These are phyloP conservation scores for Pseudoips prasinana DNA, from an alignment of 2,888 invertebrate genomes.

Conservation along the genomic window DNA sequence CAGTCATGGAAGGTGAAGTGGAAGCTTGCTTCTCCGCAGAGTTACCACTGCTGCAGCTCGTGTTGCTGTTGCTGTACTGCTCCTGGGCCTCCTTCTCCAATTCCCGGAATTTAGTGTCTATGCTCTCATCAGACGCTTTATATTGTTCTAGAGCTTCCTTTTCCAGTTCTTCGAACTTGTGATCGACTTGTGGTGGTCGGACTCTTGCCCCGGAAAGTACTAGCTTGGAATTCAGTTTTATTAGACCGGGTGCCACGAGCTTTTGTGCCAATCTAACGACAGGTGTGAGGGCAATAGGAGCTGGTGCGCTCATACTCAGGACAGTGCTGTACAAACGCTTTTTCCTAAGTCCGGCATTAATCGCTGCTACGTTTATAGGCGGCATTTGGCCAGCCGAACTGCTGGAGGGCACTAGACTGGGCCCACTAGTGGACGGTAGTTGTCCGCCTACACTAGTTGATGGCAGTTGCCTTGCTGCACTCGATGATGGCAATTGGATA, in stretches of 20 bases:
- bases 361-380: conserved; percentile 58
- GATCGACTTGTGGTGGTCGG: conserved; percentile 57
- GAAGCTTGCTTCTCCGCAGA: conserved; percentile 58
- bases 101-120: conserved; percentile 83
- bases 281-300: conserved; percentile 51
- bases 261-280: conserved; percentile 64
- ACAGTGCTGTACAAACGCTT: conserved; percentile 81
- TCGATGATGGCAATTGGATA: too few species aligned
- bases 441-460: too few species aligned
- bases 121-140: conserved; percentile 81
- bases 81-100: conserved; percentile 85
- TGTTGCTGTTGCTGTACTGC: conserved; percentile 82
- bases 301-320: conserved; percentile 70
- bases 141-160: conserved; percentile 83
- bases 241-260: conserved; percentile 59
- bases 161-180: conserved; percentile 80
- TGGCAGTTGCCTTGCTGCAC: too few species aligned
- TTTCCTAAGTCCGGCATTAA: conserved; percentile 54
- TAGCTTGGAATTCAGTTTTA: conserved; percentile 69
- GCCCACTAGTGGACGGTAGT: too few species aligned
- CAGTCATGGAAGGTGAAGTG: conserved; percentile 41
- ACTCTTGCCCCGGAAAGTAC: conserved; percentile 56
- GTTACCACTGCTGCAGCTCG: conserved; percentile 72
- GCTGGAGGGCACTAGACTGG: too few species aligned
- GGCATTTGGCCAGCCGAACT: conserved; percentile 42